These are phyloP conservation scores for Sabellastarte sp. DNA, from an alignment of 2,888 invertebrate genomes.

Conservation along the genomic window DNA sequence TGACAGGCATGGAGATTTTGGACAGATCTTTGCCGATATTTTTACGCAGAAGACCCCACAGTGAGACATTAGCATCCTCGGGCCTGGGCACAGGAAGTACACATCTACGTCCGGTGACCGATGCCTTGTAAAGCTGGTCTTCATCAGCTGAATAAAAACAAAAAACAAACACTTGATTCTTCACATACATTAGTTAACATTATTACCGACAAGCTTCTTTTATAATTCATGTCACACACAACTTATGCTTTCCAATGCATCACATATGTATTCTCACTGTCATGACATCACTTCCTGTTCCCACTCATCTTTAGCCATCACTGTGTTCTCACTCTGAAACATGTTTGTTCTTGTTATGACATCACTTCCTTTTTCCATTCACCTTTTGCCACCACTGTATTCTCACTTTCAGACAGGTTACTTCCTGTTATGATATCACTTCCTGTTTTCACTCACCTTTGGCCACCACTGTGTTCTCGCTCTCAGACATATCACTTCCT, in stretches of 20 bases:
- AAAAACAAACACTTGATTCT: too few species aligned
- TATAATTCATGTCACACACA: too few species aligned
- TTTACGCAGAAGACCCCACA: conserved; percentile 67
- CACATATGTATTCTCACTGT: too few species aligned
- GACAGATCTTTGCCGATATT: conserved; percentile 84
- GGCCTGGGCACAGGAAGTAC: conserved; percentile 73
- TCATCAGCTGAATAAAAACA: background rate
- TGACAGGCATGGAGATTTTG: conserved; percentile 83
- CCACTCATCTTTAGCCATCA: too few species aligned
- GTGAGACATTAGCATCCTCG: conserved; percentile 70
- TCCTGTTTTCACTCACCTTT: conserved; percentile 19
- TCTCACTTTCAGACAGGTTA: conserved; percentile 67
- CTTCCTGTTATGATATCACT: too few species aligned
- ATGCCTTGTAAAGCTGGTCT: background rate
- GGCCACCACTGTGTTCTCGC: conserved; percentile 48
- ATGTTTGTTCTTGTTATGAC: too few species aligned
- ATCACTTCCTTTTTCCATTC: too few species aligned
- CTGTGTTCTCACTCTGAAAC: too few species aligned
- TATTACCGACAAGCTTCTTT: too few species aligned
- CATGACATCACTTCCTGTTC: too few species aligned
- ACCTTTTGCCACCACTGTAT: conserved; percentile 26
- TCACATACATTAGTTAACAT: too few species aligned
- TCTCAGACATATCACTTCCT: conserved; percentile 68
- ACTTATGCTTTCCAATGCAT: too few species aligned
- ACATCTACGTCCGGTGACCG: conserved; percentile 66